These are phyloP conservation scores for Melanotaenia trifasciata DNA, from an alignment of 2,797 vertebrate species.

Conservation along the genomic window DNA sequence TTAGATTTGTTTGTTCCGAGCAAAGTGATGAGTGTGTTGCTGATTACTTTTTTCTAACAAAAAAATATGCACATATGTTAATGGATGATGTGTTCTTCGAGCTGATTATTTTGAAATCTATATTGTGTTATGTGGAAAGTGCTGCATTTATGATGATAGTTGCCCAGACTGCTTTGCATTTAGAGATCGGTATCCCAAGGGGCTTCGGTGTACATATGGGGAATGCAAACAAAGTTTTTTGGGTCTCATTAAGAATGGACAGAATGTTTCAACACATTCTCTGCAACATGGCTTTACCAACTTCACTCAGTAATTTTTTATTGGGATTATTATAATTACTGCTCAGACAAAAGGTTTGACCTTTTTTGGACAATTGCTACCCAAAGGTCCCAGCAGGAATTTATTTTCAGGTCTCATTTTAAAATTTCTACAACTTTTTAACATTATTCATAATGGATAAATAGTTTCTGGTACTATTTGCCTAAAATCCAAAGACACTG, in stretches of 20 bases:
- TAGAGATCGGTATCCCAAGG: slow-evolving; percentile 61
- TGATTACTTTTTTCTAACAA: slow-evolving; percentile 5
- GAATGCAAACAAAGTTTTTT: slow-evolving; percentile 66
- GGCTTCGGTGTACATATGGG: slow-evolving; percentile 45
- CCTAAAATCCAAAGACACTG: not conserved
- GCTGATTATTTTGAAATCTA: slow-evolving; percentile 18
- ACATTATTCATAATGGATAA: not conserved
- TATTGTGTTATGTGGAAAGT: slow-evolving; percentile 7
- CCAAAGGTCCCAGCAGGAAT: too few relatives aligned
- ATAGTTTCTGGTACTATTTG: not conserved
- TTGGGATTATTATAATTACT: not conserved
- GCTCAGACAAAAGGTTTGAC: not conserved
- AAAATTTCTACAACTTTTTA: too few relatives aligned
- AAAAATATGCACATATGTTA: slow-evolving; percentile 12
- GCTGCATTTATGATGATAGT: slow-evolving; percentile 33
- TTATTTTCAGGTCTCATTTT: too few relatives aligned
- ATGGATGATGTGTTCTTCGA: slow-evolving; percentile 20
- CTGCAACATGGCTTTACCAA: slow-evolving; percentile 9
- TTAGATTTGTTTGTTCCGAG: slow-evolving; percentile 26
- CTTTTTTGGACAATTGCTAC: not conserved
- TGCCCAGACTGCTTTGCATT: slow-evolving; percentile 36
- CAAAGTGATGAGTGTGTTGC: slow-evolving; percentile 21
- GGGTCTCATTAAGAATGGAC: slow-evolving; percentile 49
- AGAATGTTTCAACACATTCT: slow-evolving; percentile 24
- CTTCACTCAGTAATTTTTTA: not conserved